Conservation (phyloP, 2,113 vertebrate genomes). For the Dasypus novemcinctus region DNA sequence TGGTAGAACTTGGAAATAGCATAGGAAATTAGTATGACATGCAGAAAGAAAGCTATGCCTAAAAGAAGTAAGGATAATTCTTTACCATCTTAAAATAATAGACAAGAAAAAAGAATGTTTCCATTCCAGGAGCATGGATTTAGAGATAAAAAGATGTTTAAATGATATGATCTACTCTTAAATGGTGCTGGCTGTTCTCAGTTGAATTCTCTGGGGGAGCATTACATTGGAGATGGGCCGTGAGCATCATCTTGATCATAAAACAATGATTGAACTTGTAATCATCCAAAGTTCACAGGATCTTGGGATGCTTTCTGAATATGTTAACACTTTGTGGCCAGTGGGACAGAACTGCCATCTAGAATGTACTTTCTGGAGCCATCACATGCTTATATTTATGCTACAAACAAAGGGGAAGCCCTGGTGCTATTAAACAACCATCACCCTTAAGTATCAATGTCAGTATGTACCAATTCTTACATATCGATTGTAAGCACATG, state of each 20-base stretch:
- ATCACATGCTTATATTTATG: neutral
- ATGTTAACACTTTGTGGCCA: neutral
- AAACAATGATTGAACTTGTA: constrained; percentile 37
- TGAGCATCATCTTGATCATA: constrained; percentile 20
- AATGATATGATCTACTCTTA: constrained; percentile 28
- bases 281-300: neutral
- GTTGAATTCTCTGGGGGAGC: neutral
- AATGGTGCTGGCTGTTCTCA: constrained; percentile 12
- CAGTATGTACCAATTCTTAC: neutral
- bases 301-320: neutral
- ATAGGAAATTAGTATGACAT: constrained; percentile 29
- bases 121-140: neutral
- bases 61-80: neutral
- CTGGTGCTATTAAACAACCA: neutral
- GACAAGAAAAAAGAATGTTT: neutral
- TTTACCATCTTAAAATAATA: constrained; percentile 16
- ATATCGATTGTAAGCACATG: neutral
- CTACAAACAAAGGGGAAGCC: neutral
- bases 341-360: neutral
- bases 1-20: neutral
- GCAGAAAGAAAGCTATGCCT: neutral
- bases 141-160: constrained; percentile 1
- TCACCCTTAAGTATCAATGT: neutral
- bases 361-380: neutral
- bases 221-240: neutral